Conservation (phyloP, 2,113 vertebrate genomes). For the Sander lucioperca region DNA sequence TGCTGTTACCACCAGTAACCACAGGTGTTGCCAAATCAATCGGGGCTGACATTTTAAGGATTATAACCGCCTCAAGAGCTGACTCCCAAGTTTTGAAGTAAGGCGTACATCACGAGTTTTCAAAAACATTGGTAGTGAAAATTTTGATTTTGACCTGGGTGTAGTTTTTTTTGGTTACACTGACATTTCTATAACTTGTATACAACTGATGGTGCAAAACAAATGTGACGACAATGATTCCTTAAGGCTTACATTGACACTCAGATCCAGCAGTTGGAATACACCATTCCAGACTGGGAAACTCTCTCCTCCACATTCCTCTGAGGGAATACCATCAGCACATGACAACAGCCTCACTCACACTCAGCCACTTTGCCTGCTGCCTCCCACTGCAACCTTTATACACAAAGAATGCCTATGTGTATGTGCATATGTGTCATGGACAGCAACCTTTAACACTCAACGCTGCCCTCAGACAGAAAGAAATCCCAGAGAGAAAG, state of each 20-base stretch:
- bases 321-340: slow-evolving; percentile 68
- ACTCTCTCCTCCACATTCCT: slow-evolving; percentile 72
- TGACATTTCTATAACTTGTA: neutral
- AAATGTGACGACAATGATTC: slow-evolving; percentile 1
- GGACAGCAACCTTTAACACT: slow-evolving; percentile 62
- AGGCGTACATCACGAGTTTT: neutral
- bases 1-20: neutral
- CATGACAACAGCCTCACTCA: slow-evolving; percentile 76
- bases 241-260: slow-evolving; percentile 26
- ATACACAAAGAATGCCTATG: slow-evolving; percentile 66
- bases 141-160: neutral
- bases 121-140: neutral
- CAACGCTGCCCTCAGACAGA: slow-evolving; percentile 46
- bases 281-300: slow-evolving; percentile 60
- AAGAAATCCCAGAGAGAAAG: slow-evolving; percentile 39
- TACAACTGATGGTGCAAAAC: neutral
- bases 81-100: neutral
- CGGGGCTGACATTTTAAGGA: neutral
- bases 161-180: neutral
- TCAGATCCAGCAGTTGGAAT: slow-evolving; percentile 53
- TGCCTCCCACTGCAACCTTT: slow-evolving; percentile 76
- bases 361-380: slow-evolving; percentile 66
- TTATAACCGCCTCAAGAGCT: neutral
- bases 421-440: slow-evolving; percentile 61
- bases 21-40: neutral